A percentile compares a stretch with the other conserved stretches of the same genome.
phyloP scores from a whole-genome alignment of 2,888 invertebrate genomes.

The Hipparchia sbordonii region DNA sequence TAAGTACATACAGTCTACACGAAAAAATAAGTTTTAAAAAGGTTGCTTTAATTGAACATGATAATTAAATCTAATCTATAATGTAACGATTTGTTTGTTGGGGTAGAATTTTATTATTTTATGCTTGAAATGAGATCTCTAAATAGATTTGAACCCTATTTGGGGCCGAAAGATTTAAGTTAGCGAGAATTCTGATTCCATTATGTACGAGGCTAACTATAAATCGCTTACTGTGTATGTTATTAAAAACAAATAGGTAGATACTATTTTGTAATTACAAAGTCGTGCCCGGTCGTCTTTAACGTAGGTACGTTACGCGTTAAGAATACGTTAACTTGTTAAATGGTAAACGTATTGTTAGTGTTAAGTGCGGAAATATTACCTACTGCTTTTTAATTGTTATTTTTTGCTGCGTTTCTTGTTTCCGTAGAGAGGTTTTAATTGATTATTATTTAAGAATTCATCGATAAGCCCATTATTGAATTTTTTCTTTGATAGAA shows the following conservation, averaged over 20 bases:
- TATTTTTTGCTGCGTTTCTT: not conserved
- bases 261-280: slow-evolving; percentile 4
- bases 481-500: not conserved
- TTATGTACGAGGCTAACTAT: too few relatives aligned
- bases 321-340: slow-evolving; percentile 2
- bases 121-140: too few relatives aligned
- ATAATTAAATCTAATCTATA: not conserved
- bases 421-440: not conserved
- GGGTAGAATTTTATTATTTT: too few relatives aligned
- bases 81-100: too few relatives aligned
- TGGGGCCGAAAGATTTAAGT: too few relatives aligned
- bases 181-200: too few relatives aligned
- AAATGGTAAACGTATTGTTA: not conserved
- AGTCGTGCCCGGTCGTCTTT: slow-evolving; percentile 7
- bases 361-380: not conserved
- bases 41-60: too few relatives aligned
- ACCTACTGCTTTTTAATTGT: not conserved
- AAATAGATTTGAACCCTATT: too few relatives aligned
- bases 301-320: slow-evolving; percentile 1
- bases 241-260: too few relatives aligned
- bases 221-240: too few relatives aligned
- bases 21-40: not conserved
- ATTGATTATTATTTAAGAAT: slow-evolving; percentile 8
- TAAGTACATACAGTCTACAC: not conserved
- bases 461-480: not conserved